These are phyloP conservation scores for Cinclus cinclus DNA, from an alignment of 2,113 vertebrate genomes.

Conservation along the genomic window DNA sequence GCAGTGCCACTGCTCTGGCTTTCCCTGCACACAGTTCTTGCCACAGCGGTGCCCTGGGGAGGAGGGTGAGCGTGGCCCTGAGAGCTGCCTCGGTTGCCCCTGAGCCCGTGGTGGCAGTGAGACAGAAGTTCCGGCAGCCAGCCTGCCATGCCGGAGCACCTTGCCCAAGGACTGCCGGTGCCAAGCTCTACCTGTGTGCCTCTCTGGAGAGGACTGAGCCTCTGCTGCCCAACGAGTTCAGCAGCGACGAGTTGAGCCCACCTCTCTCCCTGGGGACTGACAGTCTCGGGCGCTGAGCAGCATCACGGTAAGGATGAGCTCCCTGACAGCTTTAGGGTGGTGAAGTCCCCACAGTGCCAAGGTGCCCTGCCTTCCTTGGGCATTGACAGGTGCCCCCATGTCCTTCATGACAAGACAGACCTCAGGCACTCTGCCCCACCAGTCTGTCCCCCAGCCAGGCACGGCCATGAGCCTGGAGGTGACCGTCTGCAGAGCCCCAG, in stretches of 20 bases:
- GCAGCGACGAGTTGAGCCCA: neutral
- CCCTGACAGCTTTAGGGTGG: neutral
- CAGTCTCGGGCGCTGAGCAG: neutral
- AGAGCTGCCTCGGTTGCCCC: neutral
- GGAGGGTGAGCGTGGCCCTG: neutral
- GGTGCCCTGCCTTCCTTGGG: neutral
- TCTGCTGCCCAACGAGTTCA: fast-evolving
- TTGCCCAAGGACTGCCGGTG: fast-evolving
- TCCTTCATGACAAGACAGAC: neutral
- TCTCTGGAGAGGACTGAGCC: neutral
- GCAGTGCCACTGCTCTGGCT: neutral
- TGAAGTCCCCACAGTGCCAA: neutral
- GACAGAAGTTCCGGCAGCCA: neutral
- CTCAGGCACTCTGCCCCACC: neutral
- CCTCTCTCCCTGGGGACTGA: neutral
- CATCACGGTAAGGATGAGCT: slow-evolving; percentile 5
- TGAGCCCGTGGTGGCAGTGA: fast-evolving
- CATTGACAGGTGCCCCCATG: neutral
- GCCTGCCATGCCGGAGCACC: neutral
- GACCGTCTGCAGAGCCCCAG: neutral
- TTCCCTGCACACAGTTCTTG: neutral
- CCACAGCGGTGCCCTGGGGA: neutral
- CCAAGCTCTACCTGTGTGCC: neutral
- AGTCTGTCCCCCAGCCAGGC: neutral
- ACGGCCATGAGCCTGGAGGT: neutral